Conservation (phyloP, 2,888 invertebrate species). For the Cephus sareptanus region DNA sequence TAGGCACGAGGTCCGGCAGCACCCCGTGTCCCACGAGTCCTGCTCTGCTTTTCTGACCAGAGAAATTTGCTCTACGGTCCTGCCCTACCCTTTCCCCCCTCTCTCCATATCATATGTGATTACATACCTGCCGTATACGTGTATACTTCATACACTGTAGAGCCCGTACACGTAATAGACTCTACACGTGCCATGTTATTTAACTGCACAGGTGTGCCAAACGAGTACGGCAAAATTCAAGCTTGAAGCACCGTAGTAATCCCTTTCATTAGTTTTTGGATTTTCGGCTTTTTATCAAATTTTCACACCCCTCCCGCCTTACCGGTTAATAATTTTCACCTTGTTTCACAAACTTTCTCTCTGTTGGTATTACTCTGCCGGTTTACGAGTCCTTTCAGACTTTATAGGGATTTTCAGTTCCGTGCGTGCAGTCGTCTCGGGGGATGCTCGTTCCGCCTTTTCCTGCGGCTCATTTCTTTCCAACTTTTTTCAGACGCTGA, state of each 20-base stretch:
- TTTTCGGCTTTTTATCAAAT: neutral
- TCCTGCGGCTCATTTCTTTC: neutral
- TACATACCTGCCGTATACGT: neutral
- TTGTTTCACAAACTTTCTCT: neutral
- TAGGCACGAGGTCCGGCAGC: neutral
- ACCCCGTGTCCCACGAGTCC: neutral
- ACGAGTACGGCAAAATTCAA: neutral
- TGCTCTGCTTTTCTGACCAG: neutral
- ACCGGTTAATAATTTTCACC: neutral
- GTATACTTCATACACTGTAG: neutral
- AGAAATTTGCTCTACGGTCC: neutral
- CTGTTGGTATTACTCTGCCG: neutral
- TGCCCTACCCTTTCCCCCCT: neutral
- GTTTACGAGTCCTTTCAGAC: neutral
- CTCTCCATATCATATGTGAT: neutral
- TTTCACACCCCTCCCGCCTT: neutral
- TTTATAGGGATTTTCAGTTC: neutral
- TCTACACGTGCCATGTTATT: neutral
- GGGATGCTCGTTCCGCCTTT: neutral
- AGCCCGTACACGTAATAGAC: neutral
- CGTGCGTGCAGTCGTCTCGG: neutral
- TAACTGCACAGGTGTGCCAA: conserved; percentile 1
- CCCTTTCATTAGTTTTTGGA: neutral
- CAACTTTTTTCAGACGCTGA: neutral
- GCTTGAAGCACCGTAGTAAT: neutral